Conservation (phyloP, 2,888 invertebrate genomes). For the Timema podura region DNA sequence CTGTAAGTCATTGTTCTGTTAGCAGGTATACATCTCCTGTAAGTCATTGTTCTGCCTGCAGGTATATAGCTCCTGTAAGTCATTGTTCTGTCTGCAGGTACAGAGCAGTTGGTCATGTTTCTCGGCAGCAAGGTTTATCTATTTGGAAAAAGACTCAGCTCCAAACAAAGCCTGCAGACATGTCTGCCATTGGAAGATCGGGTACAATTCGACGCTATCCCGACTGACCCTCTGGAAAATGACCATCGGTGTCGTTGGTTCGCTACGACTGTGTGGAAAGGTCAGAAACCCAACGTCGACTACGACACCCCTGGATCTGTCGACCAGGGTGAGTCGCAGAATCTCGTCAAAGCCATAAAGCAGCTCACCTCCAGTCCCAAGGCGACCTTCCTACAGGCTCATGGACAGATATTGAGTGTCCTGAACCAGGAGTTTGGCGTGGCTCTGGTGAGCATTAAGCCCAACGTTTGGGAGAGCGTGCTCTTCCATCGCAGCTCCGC, state of each 20-base stretch:
- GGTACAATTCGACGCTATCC: slow-evolving; percentile 38
- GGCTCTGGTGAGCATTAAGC: slow-evolving; percentile 35
- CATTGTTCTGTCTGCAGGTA: too few species aligned
- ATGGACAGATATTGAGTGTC: slow-evolving; percentile 35
- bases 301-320: slow-evolving; percentile 14
- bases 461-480: slow-evolving; percentile 36
- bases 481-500: slow-evolving; percentile 37
- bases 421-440: slow-evolving; percentile 38
- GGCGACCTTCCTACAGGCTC: slow-evolving; percentile 34
- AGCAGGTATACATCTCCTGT: too few species aligned
- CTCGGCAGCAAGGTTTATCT: slow-evolving; percentile 36
- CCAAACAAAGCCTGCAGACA: slow-evolving; percentile 32
- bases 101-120: background rate
- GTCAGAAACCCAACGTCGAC: slow-evolving; percentile 32
- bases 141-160: slow-evolving; percentile 34
- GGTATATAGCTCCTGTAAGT: too few species aligned
- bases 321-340: background rate
- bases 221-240: slow-evolving; percentile 37
- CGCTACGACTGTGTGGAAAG: slow-evolving; percentile 37
- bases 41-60: too few species aligned
- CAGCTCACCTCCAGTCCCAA: slow-evolving; percentile 35
- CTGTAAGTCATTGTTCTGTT: too few species aligned
- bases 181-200: slow-evolving; percentile 30
- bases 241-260: slow-evolving; percentile 35
- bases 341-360: slow-evolving; percentile 3